These are phyloP conservation scores for Notothenia coriiceps DNA, from an alignment of 2,113 vertebrate species.

Conservation along the genomic window DNA sequence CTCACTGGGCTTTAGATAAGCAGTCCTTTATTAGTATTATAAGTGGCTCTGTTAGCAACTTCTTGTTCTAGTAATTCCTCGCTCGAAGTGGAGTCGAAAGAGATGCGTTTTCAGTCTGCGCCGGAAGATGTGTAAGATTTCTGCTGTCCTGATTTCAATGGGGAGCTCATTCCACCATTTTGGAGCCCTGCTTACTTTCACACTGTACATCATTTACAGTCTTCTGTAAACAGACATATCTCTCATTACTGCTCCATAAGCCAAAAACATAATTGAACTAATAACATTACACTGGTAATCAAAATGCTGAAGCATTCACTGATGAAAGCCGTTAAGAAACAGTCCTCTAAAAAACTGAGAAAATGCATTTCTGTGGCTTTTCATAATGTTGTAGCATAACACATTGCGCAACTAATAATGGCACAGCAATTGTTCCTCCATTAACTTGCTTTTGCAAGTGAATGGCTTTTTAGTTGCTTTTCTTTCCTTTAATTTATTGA, in stretches of 20 bases:
- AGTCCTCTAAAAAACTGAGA: background rate
- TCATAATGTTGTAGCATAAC: background rate
- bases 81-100: too few species aligned
- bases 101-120: too few species aligned
- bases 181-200: too few species aligned
- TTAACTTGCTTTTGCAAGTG: constrained; percentile 12
- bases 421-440: background rate
- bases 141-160: too few species aligned
- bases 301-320: background rate
- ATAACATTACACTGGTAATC: constrained; percentile 5
- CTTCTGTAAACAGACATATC: background rate
- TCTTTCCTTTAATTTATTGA: background rate
- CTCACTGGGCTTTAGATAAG: too few species aligned
- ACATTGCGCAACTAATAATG: constrained; percentile 18
- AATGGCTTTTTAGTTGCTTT: constrained; percentile 1
- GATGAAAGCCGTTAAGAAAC: constrained; percentile 9
- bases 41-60: too few species aligned
- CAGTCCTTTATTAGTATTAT: too few species aligned
- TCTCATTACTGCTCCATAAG: constrained; percentile 11
- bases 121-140: too few species aligned
- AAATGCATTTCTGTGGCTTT: constrained; percentile 5
- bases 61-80: too few species aligned
- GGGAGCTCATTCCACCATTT: too few species aligned
- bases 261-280: background rate
- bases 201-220: background rate